phyloP scores from a whole-genome alignment of 2,888 invertebrate genomes.

The Galerucella nymphaeae region DNA sequence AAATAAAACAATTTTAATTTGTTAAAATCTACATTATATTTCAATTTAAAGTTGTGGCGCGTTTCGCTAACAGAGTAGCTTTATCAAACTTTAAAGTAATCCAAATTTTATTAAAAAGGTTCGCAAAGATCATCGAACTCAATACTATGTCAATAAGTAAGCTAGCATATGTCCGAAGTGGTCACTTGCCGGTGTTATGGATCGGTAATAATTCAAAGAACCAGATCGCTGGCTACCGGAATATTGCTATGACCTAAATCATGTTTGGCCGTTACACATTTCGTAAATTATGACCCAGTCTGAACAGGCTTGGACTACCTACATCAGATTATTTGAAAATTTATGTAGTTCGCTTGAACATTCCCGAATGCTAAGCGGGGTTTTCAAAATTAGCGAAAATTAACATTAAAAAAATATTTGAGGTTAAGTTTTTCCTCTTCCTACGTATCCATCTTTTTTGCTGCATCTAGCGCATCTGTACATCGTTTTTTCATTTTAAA shows the following conservation, averaged over 20 bases:
- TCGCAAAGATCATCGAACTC: slow-evolving; percentile 16
- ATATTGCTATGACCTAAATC: slow-evolving; percentile 54
- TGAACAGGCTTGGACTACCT: slow-evolving; percentile 35
- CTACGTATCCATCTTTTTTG: slow-evolving; percentile 18
- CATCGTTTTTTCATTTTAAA: slow-evolving; percentile 45
- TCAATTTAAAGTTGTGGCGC: no score
- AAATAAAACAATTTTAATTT: no score
- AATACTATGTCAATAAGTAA: slow-evolving; percentile 33
- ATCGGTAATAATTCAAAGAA: slow-evolving; percentile 50
- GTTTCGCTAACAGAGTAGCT: no score
- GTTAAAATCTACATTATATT: no score
- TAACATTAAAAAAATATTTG: no score
- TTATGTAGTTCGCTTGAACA: slow-evolving; percentile 4
- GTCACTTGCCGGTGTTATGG: slow-evolving; percentile 30
- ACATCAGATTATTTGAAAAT: slow-evolving; percentile 20
- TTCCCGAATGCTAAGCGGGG: not conserved
- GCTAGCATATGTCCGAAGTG: slow-evolving; percentile 25
- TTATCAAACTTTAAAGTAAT: not conserved
- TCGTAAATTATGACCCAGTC: slow-evolving; percentile 50
- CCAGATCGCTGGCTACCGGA: slow-evolving; percentile 48
- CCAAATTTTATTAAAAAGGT: no score
- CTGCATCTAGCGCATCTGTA: slow-evolving; percentile 42
- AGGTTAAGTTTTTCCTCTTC: no score
- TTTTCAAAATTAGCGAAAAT: not conserved
- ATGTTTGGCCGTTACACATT: slow-evolving; percentile 52